Base-by-base conservation (phyloP, 2,113 vertebrate genomes). In the Megaleporinus macrocephalus region DNA sequence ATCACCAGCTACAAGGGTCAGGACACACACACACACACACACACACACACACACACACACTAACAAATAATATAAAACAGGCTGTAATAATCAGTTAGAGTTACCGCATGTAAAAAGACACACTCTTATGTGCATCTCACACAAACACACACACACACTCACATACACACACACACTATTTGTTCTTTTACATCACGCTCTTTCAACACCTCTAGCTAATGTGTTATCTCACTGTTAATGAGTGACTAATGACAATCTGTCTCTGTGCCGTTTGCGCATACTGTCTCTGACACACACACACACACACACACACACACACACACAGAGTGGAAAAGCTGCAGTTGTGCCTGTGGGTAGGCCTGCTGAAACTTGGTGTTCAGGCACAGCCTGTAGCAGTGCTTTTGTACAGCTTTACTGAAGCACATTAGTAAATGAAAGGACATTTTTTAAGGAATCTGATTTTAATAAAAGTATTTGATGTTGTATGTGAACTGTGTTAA, bases 1-100 rank as follows among this genome's bases (percentile, higher is more conserved):
- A 99, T 99, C 92, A 96, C 97, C 80, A 91, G 96, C 87, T 98
- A 98, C 77, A 99, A 98, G 93, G 98, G 98, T 98, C 73, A 88
- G 88, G 82, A 24, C 74, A 44, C 59, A 68, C 29, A 53, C 30
- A 22, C 27, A n/a, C 44, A 29, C 68, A 24, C 59, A 62, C 51
- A 53, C 55, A 26, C 0, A 2, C 51, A 65, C 13, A 44, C 15
- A 13, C 36, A 33, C 12, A 61, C 1, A 2, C 51, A 65, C 13
- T 27, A 15, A 13, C 36, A 33, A 5, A 61, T 0, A 29, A 76
- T 59, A 14, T 78, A 10, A 12, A 22, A 18, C 2, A 36, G 20
- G 66, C 66, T n/a, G 66, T 70, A 44, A 61, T 61, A 4, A n/a
- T 57, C 53, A 57, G 51, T 29, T 14, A 13, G 71, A 29, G 47